Evolutionary conservation across 1,140 invertebrate species (phyloP).

Genomic region (Phymastichus coffea): DNA sequence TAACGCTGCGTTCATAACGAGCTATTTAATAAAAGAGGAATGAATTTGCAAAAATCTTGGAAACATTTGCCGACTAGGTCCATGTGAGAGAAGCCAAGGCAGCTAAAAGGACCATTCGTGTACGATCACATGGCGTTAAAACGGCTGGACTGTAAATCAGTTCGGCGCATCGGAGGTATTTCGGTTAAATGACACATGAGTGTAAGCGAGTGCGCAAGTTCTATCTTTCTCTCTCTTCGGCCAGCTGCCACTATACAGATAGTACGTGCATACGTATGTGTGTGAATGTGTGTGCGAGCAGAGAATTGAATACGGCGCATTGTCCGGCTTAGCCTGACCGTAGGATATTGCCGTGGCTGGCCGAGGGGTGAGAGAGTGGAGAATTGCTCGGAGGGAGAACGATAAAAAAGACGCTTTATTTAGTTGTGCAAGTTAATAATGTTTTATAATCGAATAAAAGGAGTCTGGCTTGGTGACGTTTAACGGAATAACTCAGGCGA

Average conservation of each 20-base stretch:
- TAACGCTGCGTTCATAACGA: too few species aligned
- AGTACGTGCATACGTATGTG: conserved; percentile 3
- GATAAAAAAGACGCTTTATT: conserved; percentile 21
- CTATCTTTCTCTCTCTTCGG: neutral
- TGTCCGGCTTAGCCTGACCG: conserved; percentile 46
- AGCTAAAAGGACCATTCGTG: too few species aligned
- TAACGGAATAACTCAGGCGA: conserved; percentile 8
- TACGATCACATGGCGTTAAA: too few species aligned
- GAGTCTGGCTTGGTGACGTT: neutral
- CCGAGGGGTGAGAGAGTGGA: conserved; percentile 8
- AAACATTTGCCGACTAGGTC: too few species aligned
- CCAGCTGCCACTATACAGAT: neutral
- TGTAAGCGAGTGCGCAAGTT: conserved; percentile 27
- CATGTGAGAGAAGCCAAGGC: too few species aligned
- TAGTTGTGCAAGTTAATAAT: conserved; percentile 23
- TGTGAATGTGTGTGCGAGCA: conserved; percentile 7
- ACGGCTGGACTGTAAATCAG: conserved; percentile 51
- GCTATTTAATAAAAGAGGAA: too few species aligned
- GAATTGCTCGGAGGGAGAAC: conserved; percentile 28
- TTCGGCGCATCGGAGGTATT: conserved; percentile 53
- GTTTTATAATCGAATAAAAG: conserved; percentile 26
- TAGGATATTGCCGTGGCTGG: conserved; percentile 40
- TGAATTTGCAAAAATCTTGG: too few species aligned
- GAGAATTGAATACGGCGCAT: conserved; percentile 48
- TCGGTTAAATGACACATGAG: conserved; percentile 55